phyloP scores from a whole-genome alignment of 2,113 vertebrate genomes.

The Arizona elegans region DNA sequence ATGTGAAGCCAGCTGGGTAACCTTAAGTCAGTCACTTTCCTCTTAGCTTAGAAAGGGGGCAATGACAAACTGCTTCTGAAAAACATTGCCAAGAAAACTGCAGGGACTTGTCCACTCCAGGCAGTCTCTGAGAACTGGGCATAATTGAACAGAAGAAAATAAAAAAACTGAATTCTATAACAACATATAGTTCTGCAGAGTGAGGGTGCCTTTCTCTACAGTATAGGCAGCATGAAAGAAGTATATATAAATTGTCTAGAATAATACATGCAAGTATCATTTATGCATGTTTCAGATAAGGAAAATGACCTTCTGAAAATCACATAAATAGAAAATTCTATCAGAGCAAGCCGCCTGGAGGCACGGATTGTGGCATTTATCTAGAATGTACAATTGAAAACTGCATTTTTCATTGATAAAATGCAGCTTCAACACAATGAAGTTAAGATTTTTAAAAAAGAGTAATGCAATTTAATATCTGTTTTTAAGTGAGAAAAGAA shows the following conservation, averaged over 20 bases:
- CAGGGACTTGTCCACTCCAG: not conserved
- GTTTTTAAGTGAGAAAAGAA: slow-evolving; percentile 6
- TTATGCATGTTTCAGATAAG: not conserved
- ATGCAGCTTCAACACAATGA: not conserved
- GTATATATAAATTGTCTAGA: not conserved
- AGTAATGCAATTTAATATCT: slow-evolving; percentile 19
- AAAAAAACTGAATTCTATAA: not conserved
- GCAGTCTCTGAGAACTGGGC: not conserved
- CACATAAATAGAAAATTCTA: not conserved
- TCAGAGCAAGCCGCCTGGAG: not conserved
- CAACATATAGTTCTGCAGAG: not conserved
- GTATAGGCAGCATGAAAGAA: not conserved
- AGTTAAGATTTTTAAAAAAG: not conserved
- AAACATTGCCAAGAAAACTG: not conserved
- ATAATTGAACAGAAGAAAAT: not conserved
- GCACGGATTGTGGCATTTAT: not conserved
- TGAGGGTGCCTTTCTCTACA: not conserved
- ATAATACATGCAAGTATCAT: not conserved
- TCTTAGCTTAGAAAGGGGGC: not conserved
- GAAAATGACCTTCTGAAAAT: not conserved
- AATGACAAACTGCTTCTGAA: not conserved
- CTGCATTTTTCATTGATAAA: not conserved
- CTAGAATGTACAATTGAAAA: not conserved
- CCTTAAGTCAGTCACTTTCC: not conserved
- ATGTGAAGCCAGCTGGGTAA: not conserved